Evolutionary conservation across 2,888 invertebrate species (phyloP).

Genomic region (Pachycephus smyrnensis): DNA sequence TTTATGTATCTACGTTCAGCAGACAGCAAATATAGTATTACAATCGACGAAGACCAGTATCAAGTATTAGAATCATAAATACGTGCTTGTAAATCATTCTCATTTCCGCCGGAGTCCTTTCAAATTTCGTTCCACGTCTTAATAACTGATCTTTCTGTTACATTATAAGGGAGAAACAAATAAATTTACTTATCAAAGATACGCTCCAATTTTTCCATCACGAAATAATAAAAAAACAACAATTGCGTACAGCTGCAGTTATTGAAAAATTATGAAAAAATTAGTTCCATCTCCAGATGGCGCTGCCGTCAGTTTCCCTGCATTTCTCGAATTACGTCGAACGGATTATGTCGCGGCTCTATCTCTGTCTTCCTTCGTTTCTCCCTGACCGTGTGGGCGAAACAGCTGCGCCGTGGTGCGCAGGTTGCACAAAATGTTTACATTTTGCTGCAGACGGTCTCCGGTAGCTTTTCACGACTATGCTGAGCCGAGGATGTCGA

Average conservation of each 20-base stretch:
- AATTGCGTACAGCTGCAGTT: neutral
- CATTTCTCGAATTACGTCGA: neutral
- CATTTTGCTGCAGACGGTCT: conserved; percentile 24
- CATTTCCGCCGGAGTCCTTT: conserved; percentile 22
- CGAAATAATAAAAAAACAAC: neutral
- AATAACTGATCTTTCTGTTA: conserved; percentile 17
- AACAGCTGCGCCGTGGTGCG: conserved; percentile 35
- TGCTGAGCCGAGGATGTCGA: conserved; percentile 19
- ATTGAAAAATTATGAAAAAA: neutral
- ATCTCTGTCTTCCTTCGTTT: neutral
- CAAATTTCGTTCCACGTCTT: conserved; percentile 21
- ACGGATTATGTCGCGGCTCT: neutral
- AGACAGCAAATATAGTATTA: neutral
- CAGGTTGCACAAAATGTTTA: conserved; percentile 35
- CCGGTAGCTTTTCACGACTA: conserved; percentile 26
- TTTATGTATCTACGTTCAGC: neutral
- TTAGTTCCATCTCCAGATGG: neutral
- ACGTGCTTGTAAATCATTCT: conserved; percentile 22
- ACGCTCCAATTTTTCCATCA: neutral
- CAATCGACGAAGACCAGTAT: conserved; percentile 14
- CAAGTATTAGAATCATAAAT: conserved; percentile 27
- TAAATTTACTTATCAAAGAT: neutral
- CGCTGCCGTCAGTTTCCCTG: neutral
- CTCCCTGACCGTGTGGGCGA: conserved; percentile 16
- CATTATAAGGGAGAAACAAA: conserved; percentile 4